These are phyloP conservation scores for Halocaridina rubra DNA, from an alignment of 2,888 invertebrate genomes.

Conservation along the genomic window DNA sequence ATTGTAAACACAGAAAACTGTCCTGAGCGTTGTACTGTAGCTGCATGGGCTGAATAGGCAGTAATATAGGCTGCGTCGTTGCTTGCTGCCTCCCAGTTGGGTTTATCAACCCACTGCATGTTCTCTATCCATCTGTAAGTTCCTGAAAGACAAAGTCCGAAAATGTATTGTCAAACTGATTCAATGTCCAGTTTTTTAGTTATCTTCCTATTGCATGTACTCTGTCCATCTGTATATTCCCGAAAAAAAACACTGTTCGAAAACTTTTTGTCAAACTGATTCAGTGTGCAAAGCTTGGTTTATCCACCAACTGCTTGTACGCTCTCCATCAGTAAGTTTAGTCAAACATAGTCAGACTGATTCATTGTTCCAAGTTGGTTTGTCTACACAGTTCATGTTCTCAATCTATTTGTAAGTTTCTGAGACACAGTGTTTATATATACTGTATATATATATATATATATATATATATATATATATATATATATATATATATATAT, in stretches of 20 bases:
- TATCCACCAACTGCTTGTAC: too few relatives aligned
- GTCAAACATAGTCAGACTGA: too few relatives aligned
- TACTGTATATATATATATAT: background rate
- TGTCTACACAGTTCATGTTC: conserved; percentile 57
- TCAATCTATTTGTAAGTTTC: conserved; percentile 61
- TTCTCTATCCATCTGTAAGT: conserved; percentile 61
- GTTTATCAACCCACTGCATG: conserved; percentile 56
- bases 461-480: background rate
- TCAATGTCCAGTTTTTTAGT: too few relatives aligned
- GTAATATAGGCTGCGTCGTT: conserved; percentile 26
- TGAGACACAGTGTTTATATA: background rate
- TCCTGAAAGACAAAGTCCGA: conserved; percentile 27
- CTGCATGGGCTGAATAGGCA: conserved; percentile 39
- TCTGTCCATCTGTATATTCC: too few relatives aligned
- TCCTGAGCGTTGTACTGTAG: conserved; percentile 26
- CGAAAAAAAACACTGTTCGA: too few relatives aligned
- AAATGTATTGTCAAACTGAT: too few relatives aligned
- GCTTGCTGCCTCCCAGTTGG: conserved; percentile 10
- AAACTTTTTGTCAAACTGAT: too few relatives aligned
- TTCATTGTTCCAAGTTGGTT: conserved; percentile 29
- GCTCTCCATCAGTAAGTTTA: too few relatives aligned
- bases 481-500: background rate
- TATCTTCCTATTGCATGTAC: too few relatives aligned
- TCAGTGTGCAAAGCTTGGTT: too few relatives aligned
- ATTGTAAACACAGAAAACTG: conserved; percentile 54